phyloP scores from a whole-genome alignment of 2,888 invertebrate species.

The Caradrina clavipalpis region DNA sequence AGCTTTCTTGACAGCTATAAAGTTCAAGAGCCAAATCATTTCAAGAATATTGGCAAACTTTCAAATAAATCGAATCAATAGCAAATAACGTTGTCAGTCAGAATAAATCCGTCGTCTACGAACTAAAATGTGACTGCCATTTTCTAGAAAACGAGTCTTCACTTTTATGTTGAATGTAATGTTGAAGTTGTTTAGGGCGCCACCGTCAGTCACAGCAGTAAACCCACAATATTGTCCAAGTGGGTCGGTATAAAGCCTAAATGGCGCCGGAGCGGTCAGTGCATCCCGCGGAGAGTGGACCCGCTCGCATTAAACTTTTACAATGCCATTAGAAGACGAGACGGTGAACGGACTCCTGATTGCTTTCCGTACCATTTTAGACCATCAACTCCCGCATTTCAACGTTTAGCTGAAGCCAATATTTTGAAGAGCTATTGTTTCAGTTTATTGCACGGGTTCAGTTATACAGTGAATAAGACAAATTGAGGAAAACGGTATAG shows the following conservation, averaged over 20 bases:
- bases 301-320: slow-evolving; percentile 77
- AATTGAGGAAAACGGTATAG: slow-evolving; percentile 59
- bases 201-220: slow-evolving; percentile 46
- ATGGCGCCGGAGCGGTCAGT: slow-evolving; percentile 52
- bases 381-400: slow-evolving; percentile 43
- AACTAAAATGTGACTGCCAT: slow-evolving; percentile 27
- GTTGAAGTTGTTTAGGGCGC: slow-evolving; percentile 43
- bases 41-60: slow-evolving; percentile 40
- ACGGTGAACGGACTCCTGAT: slow-evolving; percentile 74
- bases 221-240: slow-evolving; percentile 54
- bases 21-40: slow-evolving; percentile 33
- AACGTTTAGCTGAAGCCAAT: slow-evolving; percentile 45
- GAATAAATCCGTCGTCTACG: slow-evolving; percentile 13
- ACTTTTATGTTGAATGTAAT: slow-evolving; percentile 45
- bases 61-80: slow-evolving; percentile 40
- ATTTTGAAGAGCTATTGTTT: slow-evolving; percentile 60
- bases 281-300: slow-evolving; percentile 60
- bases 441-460: slow-evolving; percentile 48
- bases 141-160: slow-evolving; percentile 31
- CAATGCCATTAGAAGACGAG: slow-evolving; percentile 75
- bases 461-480: slow-evolving; percentile 44
- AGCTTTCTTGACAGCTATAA: slow-evolving; percentile 24
- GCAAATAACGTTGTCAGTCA: slow-evolving; percentile 18
- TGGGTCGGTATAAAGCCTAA: slow-evolving; percentile 57
- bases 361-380: slow-evolving; percentile 64